Evolutionary conservation across 2,888 invertebrate genomes (phyloP).

Genomic region (Spatulosminthurus flaviceps): DNA sequence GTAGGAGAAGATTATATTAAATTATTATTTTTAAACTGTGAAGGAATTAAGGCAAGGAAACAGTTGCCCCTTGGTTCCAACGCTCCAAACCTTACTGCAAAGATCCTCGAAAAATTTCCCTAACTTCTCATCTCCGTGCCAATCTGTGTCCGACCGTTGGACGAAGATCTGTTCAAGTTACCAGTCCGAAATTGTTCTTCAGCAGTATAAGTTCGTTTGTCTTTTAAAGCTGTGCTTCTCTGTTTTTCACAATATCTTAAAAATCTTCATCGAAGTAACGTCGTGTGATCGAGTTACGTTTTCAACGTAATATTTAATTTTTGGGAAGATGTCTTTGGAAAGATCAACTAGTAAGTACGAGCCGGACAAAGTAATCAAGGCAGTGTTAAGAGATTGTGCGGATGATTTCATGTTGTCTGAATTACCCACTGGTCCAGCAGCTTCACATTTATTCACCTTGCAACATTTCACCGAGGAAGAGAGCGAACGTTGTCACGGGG

Average conservation of each 20-base stretch:
- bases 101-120: not conserved
- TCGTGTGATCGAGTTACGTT: no score
- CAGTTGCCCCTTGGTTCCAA: not conserved
- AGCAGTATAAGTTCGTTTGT: no score
- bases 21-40: slow-evolving; percentile 40
- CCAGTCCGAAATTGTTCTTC: no score
- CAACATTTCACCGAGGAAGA: slow-evolving; percentile 41
- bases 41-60: slow-evolving; percentile 2
- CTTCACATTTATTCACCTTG: not conserved
- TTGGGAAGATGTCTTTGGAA: not conserved
- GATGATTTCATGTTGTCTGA: slow-evolving; percentile 39
- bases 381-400: slow-evolving; percentile 39
- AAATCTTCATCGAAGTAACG: no score
- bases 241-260: no score
- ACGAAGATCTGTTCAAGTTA: not conserved
- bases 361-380: slow-evolving; percentile 32
- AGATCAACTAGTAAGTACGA: not conserved
- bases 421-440: slow-evolving; percentile 28
- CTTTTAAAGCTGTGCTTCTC: no score
- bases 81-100: not conserved
- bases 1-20: not conserved
- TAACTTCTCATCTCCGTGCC: not conserved
- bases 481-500: slow-evolving; percentile 12
- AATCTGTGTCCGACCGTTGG: slow-evolving; percentile 27
- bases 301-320: no score